phyloP scores from a whole-genome alignment of 2,888 invertebrate species.

The Eupithecia subumbrata region DNA sequence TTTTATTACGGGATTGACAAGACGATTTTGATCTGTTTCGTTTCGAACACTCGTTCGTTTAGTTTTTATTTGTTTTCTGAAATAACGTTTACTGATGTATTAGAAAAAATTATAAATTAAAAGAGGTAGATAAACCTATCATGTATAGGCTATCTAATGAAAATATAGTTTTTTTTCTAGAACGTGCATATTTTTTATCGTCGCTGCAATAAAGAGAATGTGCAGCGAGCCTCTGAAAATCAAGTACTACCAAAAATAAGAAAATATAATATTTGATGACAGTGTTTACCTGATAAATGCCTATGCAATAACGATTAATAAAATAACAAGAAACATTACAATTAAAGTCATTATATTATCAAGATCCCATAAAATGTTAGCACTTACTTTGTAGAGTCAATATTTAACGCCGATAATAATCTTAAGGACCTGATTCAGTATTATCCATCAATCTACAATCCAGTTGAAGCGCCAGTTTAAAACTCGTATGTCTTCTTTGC shows the following conservation, averaged over 20 bases:
- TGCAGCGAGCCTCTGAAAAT: not conserved
- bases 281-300: not conserved
- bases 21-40: constrained; percentile 51
- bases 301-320: not conserved
- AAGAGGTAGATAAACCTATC: not conserved
- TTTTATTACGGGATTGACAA: constrained; percentile 73
- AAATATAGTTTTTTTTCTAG: not conserved
- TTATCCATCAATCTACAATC: constrained; percentile 25
- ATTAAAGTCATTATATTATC: not conserved
- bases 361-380: constrained; percentile 23
- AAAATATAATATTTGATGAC: not conserved
- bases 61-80: not conserved
- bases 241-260: not conserved
- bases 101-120: not conserved
- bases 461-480: constrained; percentile 27
- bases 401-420: constrained; percentile 22
- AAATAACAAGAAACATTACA: not conserved
- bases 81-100: not conserved
- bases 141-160: not conserved
- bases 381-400: constrained; percentile 16
- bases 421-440: constrained; percentile 22
- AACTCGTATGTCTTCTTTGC: constrained; percentile 24
- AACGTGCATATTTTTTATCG: not conserved
- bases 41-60: not conserved
- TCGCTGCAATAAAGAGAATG: not conserved